phyloP scores from a whole-genome alignment of 2,888 invertebrate genomes.

The Eupithecia pulchellata region DNA sequence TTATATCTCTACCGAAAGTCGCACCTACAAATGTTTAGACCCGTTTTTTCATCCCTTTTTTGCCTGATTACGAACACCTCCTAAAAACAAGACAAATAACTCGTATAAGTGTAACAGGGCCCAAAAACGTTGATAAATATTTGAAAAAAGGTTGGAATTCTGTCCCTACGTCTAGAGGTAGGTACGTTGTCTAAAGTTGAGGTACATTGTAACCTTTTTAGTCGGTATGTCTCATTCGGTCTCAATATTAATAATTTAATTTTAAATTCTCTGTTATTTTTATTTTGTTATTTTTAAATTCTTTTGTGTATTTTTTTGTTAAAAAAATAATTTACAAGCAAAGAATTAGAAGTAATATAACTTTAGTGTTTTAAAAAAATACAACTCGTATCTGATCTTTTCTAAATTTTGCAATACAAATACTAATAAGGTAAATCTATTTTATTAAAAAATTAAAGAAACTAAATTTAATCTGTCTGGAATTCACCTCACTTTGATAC shows the following conservation, averaged over 20 bases:
- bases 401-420: too few species aligned
- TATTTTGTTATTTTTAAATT: too few species aligned
- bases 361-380: too few species aligned
- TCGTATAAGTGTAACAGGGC: slow-evolving; percentile 41
- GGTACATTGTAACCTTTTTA: neutral
- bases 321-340: too few species aligned
- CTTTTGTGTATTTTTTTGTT: too few species aligned
- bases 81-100: slow-evolving; percentile 54
- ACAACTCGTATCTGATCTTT: too few species aligned
- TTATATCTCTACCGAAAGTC: slow-evolving; percentile 8
- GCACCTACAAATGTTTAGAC: slow-evolving; percentile 13
- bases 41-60: slow-evolving; percentile 33
- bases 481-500: too few species aligned
- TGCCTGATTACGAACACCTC: slow-evolving; percentile 41
- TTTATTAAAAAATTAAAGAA: too few species aligned
- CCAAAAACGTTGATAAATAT: slow-evolving; percentile 68
- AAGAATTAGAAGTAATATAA: too few species aligned
- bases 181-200: slow-evolving; percentile 18
- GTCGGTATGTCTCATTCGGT: neutral
- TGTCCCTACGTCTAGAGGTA: slow-evolving; percentile 48
- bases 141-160: slow-evolving; percentile 54
- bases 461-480: too few species aligned
- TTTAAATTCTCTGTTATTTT: too few species aligned
- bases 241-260: neutral
- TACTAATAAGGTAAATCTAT: too few species aligned